Evolutionary conservation across 2,797 vertebrate genomes (phyloP), one percentile per base, ranked within the genome.

Genomic region (Mormyrops attenuatus): DNA sequence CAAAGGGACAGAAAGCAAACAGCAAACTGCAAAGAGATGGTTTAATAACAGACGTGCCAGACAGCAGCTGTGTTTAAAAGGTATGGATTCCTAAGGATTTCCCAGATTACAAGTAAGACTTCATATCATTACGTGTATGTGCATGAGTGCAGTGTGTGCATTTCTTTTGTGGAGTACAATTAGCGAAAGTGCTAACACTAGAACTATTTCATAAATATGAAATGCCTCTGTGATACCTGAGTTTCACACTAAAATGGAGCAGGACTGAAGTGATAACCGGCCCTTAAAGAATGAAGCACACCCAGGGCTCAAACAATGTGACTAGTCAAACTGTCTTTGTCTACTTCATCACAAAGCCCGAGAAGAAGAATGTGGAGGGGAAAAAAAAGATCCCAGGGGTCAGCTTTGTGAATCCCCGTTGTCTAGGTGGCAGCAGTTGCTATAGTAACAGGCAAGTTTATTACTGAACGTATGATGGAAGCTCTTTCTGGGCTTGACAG

Each of bases 381-480:
- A 47, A 26, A 17, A 55, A 77, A 88, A 49, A 55, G 69, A 57
- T 84, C 84, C 91, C 91, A 89, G 44, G 90, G 89, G 69, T 89
- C 91, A 90, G 87, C 89, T 89, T 60, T 15, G 89, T 91, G 90
- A 90, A 89, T 89, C 89, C 77, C 90, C 77, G 90, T 90, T 91
- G 91, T 92, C 91, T 90, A 92, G 91, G 90, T 91, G 91, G 90
- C 90, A 87, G 90, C 69, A 88, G 93, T 93, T 94, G 90, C 92
- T 90, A 88, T 93, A 90, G 93, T 90, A 93, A 94, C 92, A 89
- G 89, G 90, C 89, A 73, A 88, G 89, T 93, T 93, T 90, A 91
- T 91, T 90, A 91, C 60, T 47, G 90, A 89, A 90, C 26, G 87
- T 91, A 88, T 91, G 89, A 84, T 44, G 66, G 34, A 80, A 85